Evolutionary conservation across 2,797 vertebrate species (phyloP), one percentile per base, ranked within the genome.

Genomic region (Gila robusta): DNA sequence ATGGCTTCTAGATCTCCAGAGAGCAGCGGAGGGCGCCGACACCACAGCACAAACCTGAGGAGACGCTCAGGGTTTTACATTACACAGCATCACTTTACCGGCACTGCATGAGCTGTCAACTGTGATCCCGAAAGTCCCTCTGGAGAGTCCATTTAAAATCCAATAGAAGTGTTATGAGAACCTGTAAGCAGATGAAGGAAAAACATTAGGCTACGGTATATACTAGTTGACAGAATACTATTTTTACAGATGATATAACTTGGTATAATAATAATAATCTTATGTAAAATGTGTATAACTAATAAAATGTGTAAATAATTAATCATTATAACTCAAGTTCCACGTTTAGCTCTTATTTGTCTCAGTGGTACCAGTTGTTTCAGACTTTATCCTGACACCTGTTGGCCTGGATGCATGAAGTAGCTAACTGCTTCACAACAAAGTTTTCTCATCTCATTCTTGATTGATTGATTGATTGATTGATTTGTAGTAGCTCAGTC

Each of bases 1-100:
- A n/a, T 95, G 95, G 95, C 95, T 95, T 94, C 93, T 91, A 94
- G 94, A 94, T 95, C 94, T 91, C 89, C 91, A 79, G 89, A 93
- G 93, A 93, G 94, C 94, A 93, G 94, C 93, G 93, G 93, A 95
- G 94, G 95, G 94, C 94, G 93, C 94, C 95, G 92, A 92, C 93
- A 94, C 92, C 93, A 94, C 94, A 95, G 92, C 93, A 90, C 89
- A 92, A 80, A 88, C 93, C 91, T 87, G 82, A 81, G 86, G 85
- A 69, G 87, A 90, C 88, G 92, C 81, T 87, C 81, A 70, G 89
- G 92, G 93, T 96, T 93, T 96, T 93, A 94, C 94, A 94, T 95
- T 96, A 94, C 94, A 94, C 94, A 90, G 90, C 81, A 89, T 90
- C 90, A 90, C 91, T 92, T 93, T 91, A 91, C 93, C 90, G 92